Conservation (phyloP, 2,888 invertebrate species). For the Leucania comma region DNA sequence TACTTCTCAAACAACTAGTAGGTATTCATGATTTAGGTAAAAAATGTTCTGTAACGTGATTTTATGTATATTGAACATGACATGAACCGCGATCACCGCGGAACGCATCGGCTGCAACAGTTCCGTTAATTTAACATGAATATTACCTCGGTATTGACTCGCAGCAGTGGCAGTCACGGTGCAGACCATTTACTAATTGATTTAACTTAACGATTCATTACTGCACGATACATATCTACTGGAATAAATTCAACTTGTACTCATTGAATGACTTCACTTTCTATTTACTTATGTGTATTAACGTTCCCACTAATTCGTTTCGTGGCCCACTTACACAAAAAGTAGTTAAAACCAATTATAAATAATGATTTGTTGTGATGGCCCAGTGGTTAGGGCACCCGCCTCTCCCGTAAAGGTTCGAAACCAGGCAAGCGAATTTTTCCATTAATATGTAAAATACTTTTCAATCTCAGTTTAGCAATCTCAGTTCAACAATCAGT, state of each 20-base stretch:
- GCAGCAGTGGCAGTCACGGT: conserved; percentile 12
- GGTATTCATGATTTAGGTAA: background rate
- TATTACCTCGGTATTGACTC: background rate
- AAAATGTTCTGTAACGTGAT: too few species aligned
- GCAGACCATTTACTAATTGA: conserved; percentile 13
- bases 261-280: background rate
- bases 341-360: too few species aligned
- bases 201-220: background rate
- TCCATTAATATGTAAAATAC: too few species aligned
- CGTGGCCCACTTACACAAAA: background rate
- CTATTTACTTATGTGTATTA: background rate
- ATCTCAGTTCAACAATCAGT: too few species aligned
- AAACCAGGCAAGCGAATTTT: too few species aligned
- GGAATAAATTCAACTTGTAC: background rate
- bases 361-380: too few species aligned
- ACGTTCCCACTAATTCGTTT: background rate
- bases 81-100: background rate
- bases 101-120: background rate
- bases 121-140: background rate
- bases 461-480: too few species aligned
- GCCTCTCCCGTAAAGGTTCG: too few species aligned
- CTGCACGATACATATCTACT: conserved; percentile 7
- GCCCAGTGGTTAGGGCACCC: too few species aligned
- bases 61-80: background rate
- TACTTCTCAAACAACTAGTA: background rate